Evolutionary conservation across 2,113 vertebrate genomes (phyloP).

Genomic region (Thalassarche chlororhynchos): DNA sequence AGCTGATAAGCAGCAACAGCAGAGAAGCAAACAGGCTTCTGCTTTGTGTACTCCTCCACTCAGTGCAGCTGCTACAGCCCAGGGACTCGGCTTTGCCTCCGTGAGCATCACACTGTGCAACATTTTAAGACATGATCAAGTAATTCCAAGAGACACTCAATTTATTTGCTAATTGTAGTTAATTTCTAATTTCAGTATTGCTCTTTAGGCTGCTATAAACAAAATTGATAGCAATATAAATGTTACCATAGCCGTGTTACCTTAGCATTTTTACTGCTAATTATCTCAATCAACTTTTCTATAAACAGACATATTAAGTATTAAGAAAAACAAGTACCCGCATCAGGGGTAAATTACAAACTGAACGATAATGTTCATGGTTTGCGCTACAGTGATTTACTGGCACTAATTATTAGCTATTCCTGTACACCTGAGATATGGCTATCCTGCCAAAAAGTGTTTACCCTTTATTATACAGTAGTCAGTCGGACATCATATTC

Average conservation of each 20-base stretch:
- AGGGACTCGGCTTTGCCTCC: not conserved
- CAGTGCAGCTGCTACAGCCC: not conserved
- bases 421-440: not conserved
- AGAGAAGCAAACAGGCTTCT: not conserved
- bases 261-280: constrained; percentile 49
- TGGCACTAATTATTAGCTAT: not conserved
- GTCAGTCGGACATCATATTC: not conserved
- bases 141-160: constrained; percentile 60
- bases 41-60: not conserved
- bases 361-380: not conserved
- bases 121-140: constrained; percentile 28
- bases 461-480: not conserved
- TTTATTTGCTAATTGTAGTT: constrained; percentile 68
- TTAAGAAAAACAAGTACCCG: constrained; percentile 13
- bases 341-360: constrained; percentile 49
- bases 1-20: not conserved
- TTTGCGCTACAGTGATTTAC: not conserved
- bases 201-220: constrained; percentile 65
- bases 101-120: not conserved
- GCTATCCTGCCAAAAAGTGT: not conserved
- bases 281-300: constrained; percentile 60
- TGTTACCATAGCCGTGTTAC: constrained; percentile 19
- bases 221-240: constrained; percentile 56
- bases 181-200: constrained; percentile 62
- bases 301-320: constrained; percentile 55